Base-by-base conservation (phyloP, 2,888 invertebrate species). In the Criorhina ranunculi region DNA sequence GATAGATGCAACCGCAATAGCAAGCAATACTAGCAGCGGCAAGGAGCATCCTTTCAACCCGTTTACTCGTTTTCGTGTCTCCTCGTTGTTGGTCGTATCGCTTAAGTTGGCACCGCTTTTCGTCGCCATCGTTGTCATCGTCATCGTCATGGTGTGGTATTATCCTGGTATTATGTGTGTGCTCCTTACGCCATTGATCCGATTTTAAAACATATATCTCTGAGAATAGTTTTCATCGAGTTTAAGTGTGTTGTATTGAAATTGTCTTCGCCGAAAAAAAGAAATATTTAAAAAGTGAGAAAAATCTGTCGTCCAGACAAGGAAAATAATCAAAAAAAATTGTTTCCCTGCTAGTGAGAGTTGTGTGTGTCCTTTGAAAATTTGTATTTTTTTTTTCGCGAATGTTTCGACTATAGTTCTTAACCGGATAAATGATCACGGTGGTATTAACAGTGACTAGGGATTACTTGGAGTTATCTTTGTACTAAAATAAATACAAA, bases 1-100 rank as follows among this genome's bases (percentile, higher is more conserved):
- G 46, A 70, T 72, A 81, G 62, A 73, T 75, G 73, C 79, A 83
- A 73, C 72, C 72, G 60, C 78, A 82, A 24, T 57, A n/a, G n/a
- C n/a, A n/a, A n/a, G n/a, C n/a, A n/a, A n/a, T n/a, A n/a, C n/a
- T n/a, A n/a, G n/a, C n/a, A 60, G 59, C 57, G 57, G 19, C 46
- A 59, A 42, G 15, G 66, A 67, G 55, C 62, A 64, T 80, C 57
- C 64, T 75, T 75, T 46, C 49, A 42, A 24, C 24, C 29, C 53
- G 62, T 53, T 62, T 46, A 19, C 42, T 17, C 46, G 64, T 42
- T 55, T 40, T 62, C 62, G n/a, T n/a, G n/a, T n/a, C n/a, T n/a
- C n/a, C n/a, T n/a, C n/a, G 46, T 66, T 12, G 37, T 9, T 51
- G 29, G 7, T n/a, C 12, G 2, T 35, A 42, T 19, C 62, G 51